A percentile compares a stretch with the other conserved stretches of the same genome.
These are phyloP conservation scores for Epizoanthus ramosus DNA, from an alignment of 92 coral and sea anemone genomes.

Conservation along the genomic window DNA sequence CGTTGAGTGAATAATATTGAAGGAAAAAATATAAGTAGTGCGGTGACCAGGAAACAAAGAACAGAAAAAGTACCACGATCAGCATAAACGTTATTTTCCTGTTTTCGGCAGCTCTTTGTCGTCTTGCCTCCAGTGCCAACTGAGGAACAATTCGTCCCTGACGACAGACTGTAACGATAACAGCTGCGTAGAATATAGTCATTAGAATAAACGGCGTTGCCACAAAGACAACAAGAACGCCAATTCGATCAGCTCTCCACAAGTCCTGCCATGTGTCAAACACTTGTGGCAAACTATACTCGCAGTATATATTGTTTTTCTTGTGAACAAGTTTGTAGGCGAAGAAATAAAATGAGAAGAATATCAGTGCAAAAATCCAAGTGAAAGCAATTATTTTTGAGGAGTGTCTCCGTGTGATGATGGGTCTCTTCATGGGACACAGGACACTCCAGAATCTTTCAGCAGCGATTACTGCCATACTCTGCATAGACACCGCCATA, in stretches of 20 bases:
- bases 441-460: constrained; percentile 35
- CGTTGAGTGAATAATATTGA: constrained; percentile 5
- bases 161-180: neutral
- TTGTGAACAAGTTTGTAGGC: neutral
- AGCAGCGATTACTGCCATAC: constrained; percentile 30
- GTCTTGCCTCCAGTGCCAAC: neutral
- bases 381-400: constrained; percentile 2
- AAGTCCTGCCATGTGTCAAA: constrained; percentile 8
- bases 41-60: constrained; percentile 7
- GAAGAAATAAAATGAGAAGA: constrained; percentile 15
- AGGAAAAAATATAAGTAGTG: neutral
- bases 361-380: neutral
- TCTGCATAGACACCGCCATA: constrained; percentile 36
- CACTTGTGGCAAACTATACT: neutral
- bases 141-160: neutral
- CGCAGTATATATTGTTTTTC: neutral
- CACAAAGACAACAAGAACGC: neutral
- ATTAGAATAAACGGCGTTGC: neutral
- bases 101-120: neutral
- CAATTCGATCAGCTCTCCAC: constrained; percentile 7
- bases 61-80: neutral
- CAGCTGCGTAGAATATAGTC: neutral
- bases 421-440: constrained; percentile 19
- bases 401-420: constrained; percentile 4
- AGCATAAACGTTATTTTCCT: constrained; percentile 4